Evolutionary conservation across 2,888 invertebrate species (phyloP), one percentile per base, ranked within the genome.

Genomic region (Polymixis flavicincta): DNA sequence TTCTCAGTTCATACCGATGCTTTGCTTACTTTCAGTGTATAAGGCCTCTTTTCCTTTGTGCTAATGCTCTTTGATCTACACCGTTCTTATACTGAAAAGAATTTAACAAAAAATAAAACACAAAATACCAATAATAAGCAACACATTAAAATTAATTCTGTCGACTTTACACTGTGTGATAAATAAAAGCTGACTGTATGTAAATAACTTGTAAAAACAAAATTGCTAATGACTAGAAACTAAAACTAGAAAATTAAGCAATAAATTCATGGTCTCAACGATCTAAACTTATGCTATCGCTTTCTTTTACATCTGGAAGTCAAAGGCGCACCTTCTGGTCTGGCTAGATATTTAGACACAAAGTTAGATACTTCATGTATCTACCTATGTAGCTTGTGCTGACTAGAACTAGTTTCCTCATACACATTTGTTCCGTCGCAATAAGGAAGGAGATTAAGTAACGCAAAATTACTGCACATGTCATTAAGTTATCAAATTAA

Each of bases 271-370:
- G 61, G 70, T 68, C 57, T 77, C 63, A 9, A 61, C 65, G 19
- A 69, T 78, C 32, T 71, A 37, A 65, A 70, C 78, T 84, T 82
- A 79, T 80, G 74, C 78, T 75, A 86, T 68, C 45, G 74, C 78
- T 87, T 87, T 87, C 87, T 77, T 84, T 70, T 75, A 59, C 61
- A 50, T 64, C 54, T 78, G 57, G 25, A 64, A 74, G 54, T 61
- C 71, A 37, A n/a, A 59, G 77, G 68, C 66, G 60, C 72, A 64
- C 48, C 59, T 68, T 57, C 60, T 74, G 22, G 55, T 59, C 52
- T 74, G 42, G 63, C 37, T 50, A 71, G 61, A 37, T 79, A 66
- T 71, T 55, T 28, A 71, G 55, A 65, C 64, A 55, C 59, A 25
- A 57, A 65, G 25, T 63, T 25, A 59, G 22, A 22, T 25, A 50